phyloP scores from a whole-genome alignment of 2,888 invertebrate genomes.

The Nebria salina region DNA sequence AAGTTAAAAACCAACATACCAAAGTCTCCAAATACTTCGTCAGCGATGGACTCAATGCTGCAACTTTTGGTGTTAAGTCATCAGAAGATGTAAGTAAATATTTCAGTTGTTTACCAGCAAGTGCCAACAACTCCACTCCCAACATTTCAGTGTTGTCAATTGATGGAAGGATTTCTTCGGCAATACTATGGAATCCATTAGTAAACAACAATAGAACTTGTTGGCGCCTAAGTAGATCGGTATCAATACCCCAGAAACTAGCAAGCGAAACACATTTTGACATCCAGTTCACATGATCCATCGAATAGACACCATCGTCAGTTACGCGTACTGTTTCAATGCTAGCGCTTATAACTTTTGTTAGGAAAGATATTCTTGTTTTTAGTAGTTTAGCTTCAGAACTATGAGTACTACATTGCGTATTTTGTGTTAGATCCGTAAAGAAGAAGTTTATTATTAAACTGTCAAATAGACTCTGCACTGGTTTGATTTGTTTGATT shows the following conservation, averaged over 20 bases:
- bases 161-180: slow-evolving; percentile 70
- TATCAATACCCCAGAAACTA: slow-evolving; percentile 79
- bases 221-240: slow-evolving; percentile 77
- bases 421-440: slow-evolving; percentile 62
- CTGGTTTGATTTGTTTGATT: slow-evolving; percentile 76
- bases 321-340: slow-evolving; percentile 76
- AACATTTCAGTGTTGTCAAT: slow-evolving; percentile 76
- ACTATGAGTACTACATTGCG: slow-evolving; percentile 69
- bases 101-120: slow-evolving; percentile 84
- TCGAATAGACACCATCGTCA: slow-evolving; percentile 65
- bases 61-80: slow-evolving; percentile 73
- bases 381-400: slow-evolving; percentile 76
- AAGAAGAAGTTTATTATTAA: slow-evolving; percentile 71
- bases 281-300: slow-evolving; percentile 74
- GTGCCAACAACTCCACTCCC: slow-evolving; percentile 76
- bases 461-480: slow-evolving; percentile 81
- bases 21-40: slow-evolving; percentile 78
- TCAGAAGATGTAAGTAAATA: slow-evolving; percentile 70
- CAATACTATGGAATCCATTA: slow-evolving; percentile 70
- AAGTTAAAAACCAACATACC: slow-evolving; percentile 61
- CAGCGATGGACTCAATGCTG: slow-evolving; percentile 80
- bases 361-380: slow-evolving; percentile 77
- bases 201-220: slow-evolving; percentile 74
- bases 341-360: slow-evolving; percentile 76
- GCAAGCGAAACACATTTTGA: slow-evolving; percentile 76